A percentile compares a stretch with the other conserved stretches of the same genome.
These are phyloP conservation scores for Neomonachus schauinslandi DNA, from an alignment of 2,113 vertebrate genomes.

Conservation along the genomic window DNA sequence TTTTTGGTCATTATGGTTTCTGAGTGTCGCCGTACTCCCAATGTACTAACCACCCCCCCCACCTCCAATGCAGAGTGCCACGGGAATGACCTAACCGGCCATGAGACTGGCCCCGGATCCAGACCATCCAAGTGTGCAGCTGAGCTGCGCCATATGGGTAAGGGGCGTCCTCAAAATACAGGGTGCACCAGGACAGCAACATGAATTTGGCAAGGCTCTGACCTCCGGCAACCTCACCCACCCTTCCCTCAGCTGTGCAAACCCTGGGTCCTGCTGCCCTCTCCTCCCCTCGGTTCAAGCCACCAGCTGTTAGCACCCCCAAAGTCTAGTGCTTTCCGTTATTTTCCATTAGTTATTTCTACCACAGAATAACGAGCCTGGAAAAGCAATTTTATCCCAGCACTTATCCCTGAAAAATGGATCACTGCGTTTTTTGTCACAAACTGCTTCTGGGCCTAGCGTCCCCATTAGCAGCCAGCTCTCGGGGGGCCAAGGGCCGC, in stretches of 20 bases:
- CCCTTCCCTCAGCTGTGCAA: neutral
- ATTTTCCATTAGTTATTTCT: neutral
- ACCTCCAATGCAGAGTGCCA: neutral
- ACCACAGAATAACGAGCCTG: neutral
- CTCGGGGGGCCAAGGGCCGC: neutral
- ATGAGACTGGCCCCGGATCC: neutral
- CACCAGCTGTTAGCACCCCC: neutral
- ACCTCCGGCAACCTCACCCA: rapidly evolving
- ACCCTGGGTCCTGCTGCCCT: neutral
- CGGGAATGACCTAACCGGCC: neutral
- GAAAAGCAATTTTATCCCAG: conserved; percentile 22
- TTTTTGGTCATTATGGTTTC: neutral
- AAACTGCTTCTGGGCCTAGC: neutral
- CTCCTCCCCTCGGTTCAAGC: neutral
- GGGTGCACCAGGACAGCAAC: neutral
- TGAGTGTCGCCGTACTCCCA: neutral
- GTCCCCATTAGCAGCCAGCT: neutral
- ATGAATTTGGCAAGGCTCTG: neutral
- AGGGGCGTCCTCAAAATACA: neutral
- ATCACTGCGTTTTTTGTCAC: neutral
- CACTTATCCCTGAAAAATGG: conserved; percentile 30
- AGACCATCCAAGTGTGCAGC: too few species aligned
- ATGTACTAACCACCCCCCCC: neutral
- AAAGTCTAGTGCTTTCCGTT: neutral
- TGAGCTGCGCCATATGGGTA: too few species aligned